Conservation (phyloP, 2,888 invertebrate species). For the Caenorhabditis sp. region DNA sequence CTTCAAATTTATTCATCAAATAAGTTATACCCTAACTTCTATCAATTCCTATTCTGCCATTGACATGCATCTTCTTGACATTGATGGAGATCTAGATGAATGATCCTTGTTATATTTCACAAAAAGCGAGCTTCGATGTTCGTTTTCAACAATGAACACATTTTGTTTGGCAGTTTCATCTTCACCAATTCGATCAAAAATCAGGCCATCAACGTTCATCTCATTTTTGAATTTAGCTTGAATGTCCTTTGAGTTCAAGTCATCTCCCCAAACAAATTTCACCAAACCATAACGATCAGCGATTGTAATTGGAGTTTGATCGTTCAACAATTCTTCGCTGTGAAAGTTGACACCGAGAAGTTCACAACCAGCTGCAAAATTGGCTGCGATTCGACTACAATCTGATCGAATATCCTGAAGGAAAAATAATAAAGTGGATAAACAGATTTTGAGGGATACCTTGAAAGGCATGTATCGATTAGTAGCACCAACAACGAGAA, state of each 20-base stretch:
- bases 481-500: slow-evolving; percentile 84
- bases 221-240: slow-evolving; percentile 83
- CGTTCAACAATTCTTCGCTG: slow-evolving; percentile 83
- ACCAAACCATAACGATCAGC: slow-evolving; percentile 49
- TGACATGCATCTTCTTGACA: slow-evolving; percentile 39
- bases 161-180: slow-evolving; percentile 58
- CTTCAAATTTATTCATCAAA: too few relatives aligned
- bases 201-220: slow-evolving; percentile 90
- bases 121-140: slow-evolving; percentile 48
- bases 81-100: slow-evolving; percentile 24
- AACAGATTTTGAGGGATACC: slow-evolving; percentile 13
- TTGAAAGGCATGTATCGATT: slow-evolving; percentile 75
- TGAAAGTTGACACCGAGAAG: slow-evolving; percentile 84
- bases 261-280: slow-evolving; percentile 96
- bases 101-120: slow-evolving; percentile 10
- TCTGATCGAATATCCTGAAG: slow-evolving; percentile 52
- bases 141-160: slow-evolving; percentile 66
- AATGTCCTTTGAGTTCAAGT: slow-evolving; percentile 84
- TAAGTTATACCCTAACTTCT: too few relatives aligned
- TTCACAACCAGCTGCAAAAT: slow-evolving; percentile 63
- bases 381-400: slow-evolving; percentile 59
- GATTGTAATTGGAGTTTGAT: slow-evolving; percentile 44
- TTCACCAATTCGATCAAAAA: slow-evolving; percentile 81
- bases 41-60: slow-evolving; percentile 17
- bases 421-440: neutral